These are phyloP conservation scores for Montipora foliosa DNA, from an alignment of 64 coral and sea anemone genomes.

Conservation along the genomic window DNA sequence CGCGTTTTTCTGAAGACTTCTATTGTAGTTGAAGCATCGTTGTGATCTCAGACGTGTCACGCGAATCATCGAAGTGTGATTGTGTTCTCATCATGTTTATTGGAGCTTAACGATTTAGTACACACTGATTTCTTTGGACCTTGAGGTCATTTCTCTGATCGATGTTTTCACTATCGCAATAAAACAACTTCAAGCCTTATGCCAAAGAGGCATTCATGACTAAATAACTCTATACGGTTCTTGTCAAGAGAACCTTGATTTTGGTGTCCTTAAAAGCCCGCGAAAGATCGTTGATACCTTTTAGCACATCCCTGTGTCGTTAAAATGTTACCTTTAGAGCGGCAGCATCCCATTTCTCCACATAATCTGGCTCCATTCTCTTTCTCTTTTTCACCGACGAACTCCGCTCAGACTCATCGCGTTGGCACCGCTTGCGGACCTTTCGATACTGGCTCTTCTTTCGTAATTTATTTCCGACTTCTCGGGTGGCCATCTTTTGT, in stretches of 20 bases:
- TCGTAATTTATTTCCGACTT: constrained; percentile 21
- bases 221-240: background rate
- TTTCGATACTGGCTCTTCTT: constrained; percentile 45
- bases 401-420: background rate
- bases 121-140: background rate
- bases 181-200: background rate
- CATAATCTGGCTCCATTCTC: constrained; percentile 32
- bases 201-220: background rate
- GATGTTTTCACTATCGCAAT: background rate
- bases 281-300: background rate
- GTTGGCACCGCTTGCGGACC: background rate
- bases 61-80: constrained; percentile 3
- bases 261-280: background rate
- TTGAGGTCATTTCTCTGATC: background rate
- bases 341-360: constrained; percentile 53
- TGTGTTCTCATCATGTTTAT: constrained; percentile 28
- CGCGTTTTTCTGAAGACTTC: background rate
- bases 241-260: background rate
- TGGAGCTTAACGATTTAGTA: constrained; percentile 18
- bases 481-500: constrained; percentile 33
- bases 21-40: background rate
- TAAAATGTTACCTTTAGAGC: constrained; percentile 38
- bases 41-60: constrained; percentile 22
- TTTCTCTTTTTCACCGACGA: constrained; percentile 26
- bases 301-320: background rate